Base-by-base conservation (phyloP, 2,113 vertebrate genomes). In the Danionella cerebrum region DNA sequence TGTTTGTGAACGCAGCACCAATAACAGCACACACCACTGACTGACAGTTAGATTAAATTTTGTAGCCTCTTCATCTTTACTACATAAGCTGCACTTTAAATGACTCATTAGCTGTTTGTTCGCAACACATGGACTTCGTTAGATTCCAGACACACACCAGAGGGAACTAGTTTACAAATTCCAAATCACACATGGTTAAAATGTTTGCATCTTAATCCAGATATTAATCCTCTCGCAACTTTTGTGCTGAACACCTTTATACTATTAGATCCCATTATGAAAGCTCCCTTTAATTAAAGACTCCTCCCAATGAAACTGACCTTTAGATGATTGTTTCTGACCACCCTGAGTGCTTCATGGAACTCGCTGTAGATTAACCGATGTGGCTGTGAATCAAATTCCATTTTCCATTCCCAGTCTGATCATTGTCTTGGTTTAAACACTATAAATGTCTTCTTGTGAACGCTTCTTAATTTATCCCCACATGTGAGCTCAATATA, bases 91-190 rank as follows among this genome's bases (percentile, higher is more conserved):
- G 25, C 38, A 63, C 50, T 39, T 19, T 18, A 35, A 64, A 53
- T 69, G 39, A 69, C 33, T 71, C 58, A 33, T 69, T 59, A 24
- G 38, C 31, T 69, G 74, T 72, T 45, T 72, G 13, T 45, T 69
- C 60, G 39, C 14, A 18, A 24, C 70, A 76, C 70, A 72, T 72
- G 74, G 74, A 48, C 59, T 60, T 33, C 18, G 39, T 76, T 76
- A 69, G 31, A 50, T 35, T 22, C 42, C 48, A 41, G 27, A 19
- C 51, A 39, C 39, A 39, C 44, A 48, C 44, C 4, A 52, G 29
- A 44, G 65, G 5, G 44, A 19, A 52, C 59, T 70, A 14, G 19
- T 27, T 45, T 42, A 47, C 58, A 35, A 25, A 47, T 25, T 33
- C 14, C 16, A 45, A 45, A 45, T 44, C 59, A 48, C 42, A 63